These are phyloP conservation scores for Monomorium pharaonis DNA, from an alignment of 1,140 invertebrate species.

Conservation along the genomic window DNA sequence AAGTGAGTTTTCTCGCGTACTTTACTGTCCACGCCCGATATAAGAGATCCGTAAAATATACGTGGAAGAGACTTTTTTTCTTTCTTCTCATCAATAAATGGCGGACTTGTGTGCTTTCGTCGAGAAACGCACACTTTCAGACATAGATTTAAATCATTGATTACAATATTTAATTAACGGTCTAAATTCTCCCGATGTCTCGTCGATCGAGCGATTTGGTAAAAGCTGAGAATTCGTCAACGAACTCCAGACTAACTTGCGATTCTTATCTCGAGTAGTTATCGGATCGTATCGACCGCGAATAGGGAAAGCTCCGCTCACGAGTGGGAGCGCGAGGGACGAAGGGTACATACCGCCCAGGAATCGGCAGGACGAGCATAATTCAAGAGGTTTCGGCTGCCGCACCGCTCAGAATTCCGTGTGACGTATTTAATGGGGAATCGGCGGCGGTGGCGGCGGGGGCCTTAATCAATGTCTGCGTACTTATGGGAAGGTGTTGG, in stretches of 20 bases:
- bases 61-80: not conserved
- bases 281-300: slow-evolving; percentile 50
- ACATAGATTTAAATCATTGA: not conserved
- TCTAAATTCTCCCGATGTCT: not conserved
- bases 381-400: slow-evolving; percentile 66
- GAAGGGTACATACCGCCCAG: slow-evolving; percentile 48
- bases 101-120: not conserved
- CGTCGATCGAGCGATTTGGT: not conserved
- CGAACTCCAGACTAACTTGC: slow-evolving; percentile 13
- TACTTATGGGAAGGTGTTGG: slow-evolving; percentile 54
- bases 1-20: not conserved
- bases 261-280: slow-evolving; percentile 35
- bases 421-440: slow-evolving; percentile 67
- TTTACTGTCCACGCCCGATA: not conserved
- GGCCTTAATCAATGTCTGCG: slow-evolving; percentile 71
- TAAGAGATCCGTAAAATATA: not conserved
- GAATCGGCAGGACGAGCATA: slow-evolving; percentile 54
- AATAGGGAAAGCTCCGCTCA: slow-evolving; percentile 26
- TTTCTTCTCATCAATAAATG: not conserved
- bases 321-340: not conserved
- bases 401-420: slow-evolving; percentile 40
- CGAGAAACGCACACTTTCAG: not conserved
- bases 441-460: slow-evolving; percentile 46
- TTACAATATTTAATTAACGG: slow-evolving; percentile 10
- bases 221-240: not conserved